These are phyloP conservation scores for Gymnothorax javanicus DNA, from an alignment of 2,797 vertebrate species.

Conservation along the genomic window DNA sequence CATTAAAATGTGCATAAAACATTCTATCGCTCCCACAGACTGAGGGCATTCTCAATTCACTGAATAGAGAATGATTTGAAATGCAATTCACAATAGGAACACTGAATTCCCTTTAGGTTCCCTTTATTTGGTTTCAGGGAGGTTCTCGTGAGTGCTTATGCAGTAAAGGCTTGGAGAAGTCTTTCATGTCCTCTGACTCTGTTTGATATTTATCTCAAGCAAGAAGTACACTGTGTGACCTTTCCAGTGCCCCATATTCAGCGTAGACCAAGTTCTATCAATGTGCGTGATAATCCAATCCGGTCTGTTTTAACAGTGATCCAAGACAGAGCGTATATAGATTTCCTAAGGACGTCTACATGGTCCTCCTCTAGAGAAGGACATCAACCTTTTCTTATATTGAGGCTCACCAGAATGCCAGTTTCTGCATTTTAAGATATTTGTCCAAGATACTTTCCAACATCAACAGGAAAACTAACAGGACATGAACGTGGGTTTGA, in stretches of 20 bases:
- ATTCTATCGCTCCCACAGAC: not conserved
- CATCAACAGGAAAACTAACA: not conserved
- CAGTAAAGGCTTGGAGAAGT: not conserved
- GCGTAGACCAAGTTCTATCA: not conserved
- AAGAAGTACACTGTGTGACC: not conserved
- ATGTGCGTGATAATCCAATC: not conserved
- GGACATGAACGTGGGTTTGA: not conserved
- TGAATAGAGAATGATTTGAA: not conserved
- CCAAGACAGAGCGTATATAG: not conserved
- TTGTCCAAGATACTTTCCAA: not conserved
- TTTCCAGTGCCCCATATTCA: not conserved
- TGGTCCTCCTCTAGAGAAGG: not conserved
- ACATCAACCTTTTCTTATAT: not conserved
- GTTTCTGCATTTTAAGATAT: not conserved
- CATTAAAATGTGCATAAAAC: conserved; percentile 31
- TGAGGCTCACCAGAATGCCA: not conserved
- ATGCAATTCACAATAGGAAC: not conserved
- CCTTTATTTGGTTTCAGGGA: not conserved
- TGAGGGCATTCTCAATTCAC: not conserved
- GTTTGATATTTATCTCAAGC: conserved; percentile 1
- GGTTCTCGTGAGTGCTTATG: not conserved
- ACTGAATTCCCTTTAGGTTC: not conserved
- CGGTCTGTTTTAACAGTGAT: not conserved
- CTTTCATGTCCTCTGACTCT: not conserved
- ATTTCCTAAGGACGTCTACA: not conserved